Percentiles rank a stretch among this genome's conserved stretches.
Evolutionary conservation across 1,140 invertebrate species (phyloP).

Genomic region (Drosophila trapezifrons): DNA sequence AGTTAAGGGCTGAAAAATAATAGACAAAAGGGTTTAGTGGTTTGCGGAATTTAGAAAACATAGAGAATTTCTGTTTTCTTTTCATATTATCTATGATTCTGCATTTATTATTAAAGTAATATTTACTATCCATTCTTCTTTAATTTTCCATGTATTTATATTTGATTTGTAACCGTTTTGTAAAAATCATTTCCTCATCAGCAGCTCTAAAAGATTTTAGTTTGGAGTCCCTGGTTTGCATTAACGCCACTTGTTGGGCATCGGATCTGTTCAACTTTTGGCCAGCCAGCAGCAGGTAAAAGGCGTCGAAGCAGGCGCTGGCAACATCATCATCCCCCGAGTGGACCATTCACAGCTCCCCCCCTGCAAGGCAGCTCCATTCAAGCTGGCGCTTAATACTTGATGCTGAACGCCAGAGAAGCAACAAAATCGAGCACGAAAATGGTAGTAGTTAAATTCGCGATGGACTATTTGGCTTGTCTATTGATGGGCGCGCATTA

Average conservation of each 20-base stretch:
- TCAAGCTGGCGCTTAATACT: conserved; percentile 33
- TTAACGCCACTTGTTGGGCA: conserved; percentile 32
- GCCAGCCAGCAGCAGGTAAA: conserved; percentile 18
- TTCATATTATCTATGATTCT: too few species aligned
- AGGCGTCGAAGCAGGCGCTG: conserved; percentile 10
- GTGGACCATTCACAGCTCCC: conserved; percentile 5
- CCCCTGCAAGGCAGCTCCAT: conserved; percentile 6
- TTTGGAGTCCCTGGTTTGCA: conserved; percentile 2
- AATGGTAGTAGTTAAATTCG: conserved; percentile 76
- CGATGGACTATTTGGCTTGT: conserved; percentile 77
- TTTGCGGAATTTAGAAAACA: too few species aligned
- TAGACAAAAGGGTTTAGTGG: background rate
- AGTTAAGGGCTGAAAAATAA: conserved; percentile 7
- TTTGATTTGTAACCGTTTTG: too few species aligned
- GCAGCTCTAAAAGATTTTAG: too few species aligned
- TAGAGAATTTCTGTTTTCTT: too few species aligned
- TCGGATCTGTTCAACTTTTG: conserved; percentile 1
- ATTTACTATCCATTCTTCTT: background rate
- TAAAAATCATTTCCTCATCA: too few species aligned
- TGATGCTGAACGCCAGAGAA: conserved; percentile 36
- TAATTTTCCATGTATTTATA: background rate
- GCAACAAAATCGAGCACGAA: conserved; percentile 60
- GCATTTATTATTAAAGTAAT: background rate
- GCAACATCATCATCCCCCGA: conserved; percentile 35
- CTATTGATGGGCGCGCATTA: conserved; percentile 80